phyloP scores from a whole-genome alignment of 35 echinoderm and acorn worm species.

The Apostichopus parvimensis region DNA sequence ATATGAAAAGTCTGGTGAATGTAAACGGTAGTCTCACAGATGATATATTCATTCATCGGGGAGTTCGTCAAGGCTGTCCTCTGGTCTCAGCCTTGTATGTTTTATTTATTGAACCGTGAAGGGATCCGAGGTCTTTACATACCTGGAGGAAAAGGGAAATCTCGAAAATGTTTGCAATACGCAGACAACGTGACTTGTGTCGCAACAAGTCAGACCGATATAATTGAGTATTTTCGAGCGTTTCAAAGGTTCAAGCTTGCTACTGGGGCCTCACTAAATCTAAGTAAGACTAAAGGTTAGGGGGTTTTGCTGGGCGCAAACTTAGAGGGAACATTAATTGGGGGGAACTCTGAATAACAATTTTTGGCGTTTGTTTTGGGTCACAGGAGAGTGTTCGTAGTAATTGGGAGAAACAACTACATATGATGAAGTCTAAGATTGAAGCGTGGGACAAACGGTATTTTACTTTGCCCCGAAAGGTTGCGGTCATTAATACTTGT shows the following conservation, averaged over 20 bases:
- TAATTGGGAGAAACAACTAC: background rate
- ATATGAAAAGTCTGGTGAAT: conserved; percentile 7
- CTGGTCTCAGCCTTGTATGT: conserved; percentile 39
- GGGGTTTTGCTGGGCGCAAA: background rate
- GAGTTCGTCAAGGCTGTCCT: conserved; percentile 43
- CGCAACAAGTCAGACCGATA: background rate
- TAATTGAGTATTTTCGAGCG: background rate
- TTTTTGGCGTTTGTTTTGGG: background rate
- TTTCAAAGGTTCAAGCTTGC: background rate
- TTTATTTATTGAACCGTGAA: conserved; percentile 22
- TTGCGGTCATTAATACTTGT: background rate
- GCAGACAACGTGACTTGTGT: conserved; percentile 48
- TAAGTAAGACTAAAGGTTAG: background rate
- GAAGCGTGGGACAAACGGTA: background rate
- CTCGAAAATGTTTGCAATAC: conserved; percentile 20
- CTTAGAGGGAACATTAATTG: background rate
- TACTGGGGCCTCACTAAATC: background rate
- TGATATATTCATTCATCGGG: conserved; percentile 1
- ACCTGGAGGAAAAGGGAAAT: background rate
- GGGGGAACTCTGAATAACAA: background rate
- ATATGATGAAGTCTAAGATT: background rate
- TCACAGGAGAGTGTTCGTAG: background rate
- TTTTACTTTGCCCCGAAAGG: background rate
- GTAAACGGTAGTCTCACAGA: conserved; percentile 43
- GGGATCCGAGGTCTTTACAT: background rate